Conservation (phyloP, 1,140 invertebrate genomes). For the Penaeus vannamei region DNA sequence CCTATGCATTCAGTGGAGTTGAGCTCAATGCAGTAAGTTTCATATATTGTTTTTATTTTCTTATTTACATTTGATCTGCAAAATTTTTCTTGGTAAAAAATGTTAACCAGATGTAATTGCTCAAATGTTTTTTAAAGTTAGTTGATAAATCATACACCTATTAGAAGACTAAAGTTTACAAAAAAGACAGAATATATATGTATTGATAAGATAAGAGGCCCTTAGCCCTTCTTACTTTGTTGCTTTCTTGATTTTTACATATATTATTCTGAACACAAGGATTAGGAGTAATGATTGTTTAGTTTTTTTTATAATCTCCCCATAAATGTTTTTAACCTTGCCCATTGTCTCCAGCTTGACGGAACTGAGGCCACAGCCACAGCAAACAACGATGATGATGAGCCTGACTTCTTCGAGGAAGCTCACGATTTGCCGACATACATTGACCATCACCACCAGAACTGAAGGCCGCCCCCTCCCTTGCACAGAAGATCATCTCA, state of each 20-base stretch:
- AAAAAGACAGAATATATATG: too few species aligned
- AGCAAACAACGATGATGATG: conserved; percentile 53
- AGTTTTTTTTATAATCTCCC: not conserved
- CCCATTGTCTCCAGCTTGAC: conserved; percentile 51
- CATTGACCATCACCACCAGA: conserved; percentile 58
- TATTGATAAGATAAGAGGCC: not conserved
- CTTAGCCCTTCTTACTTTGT: not conserved
- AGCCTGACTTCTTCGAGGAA: conserved; percentile 67
- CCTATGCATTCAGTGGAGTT: conserved; percentile 81
- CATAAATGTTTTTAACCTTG: not conserved
- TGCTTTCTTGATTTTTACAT: not conserved
- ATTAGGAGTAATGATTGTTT: not conserved
- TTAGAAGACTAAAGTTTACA: too few species aligned
- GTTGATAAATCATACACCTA: too few species aligned
- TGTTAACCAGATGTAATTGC: too few species aligned
- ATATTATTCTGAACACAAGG: too few species aligned
- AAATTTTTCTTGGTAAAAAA: not conserved
- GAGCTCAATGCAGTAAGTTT: conserved; percentile 85
- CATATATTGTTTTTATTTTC: not conserved
- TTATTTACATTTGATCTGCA: not conserved
- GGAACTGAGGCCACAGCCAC: conserved; percentile 49
- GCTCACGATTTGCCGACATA: conserved; percentile 61
- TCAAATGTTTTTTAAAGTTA: too few species aligned
- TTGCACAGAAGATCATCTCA: not conserved
- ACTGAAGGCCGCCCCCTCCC: conserved; percentile 31